These are phyloP conservation scores for Apistogramma diplotaenia DNA, from an alignment of 2,113 vertebrate species.

Conservation along the genomic window DNA sequence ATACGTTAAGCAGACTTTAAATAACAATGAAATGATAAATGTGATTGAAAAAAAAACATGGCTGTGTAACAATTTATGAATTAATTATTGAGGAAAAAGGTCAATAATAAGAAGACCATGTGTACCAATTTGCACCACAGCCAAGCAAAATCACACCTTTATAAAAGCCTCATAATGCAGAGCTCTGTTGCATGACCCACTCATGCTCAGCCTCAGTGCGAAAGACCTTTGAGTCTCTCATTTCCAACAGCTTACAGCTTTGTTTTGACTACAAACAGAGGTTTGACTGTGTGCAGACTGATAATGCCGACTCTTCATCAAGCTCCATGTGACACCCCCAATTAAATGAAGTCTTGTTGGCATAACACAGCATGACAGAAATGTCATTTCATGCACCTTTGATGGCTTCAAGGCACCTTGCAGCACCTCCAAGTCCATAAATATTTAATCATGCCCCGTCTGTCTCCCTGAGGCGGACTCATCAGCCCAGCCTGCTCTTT, in stretches of 20 bases:
- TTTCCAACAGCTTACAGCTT: slow-evolving; percentile 11
- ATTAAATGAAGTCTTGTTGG: slow-evolving; percentile 23
- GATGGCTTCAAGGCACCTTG: neutral
- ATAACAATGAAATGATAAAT: too few relatives aligned
- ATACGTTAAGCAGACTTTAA: too few relatives aligned
- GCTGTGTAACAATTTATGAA: too few relatives aligned
- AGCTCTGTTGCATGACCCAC: neutral
- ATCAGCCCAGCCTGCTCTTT: neutral
- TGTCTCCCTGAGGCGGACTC: neutral
- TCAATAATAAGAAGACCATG: neutral
- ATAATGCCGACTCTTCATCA: slow-evolving; percentile 31
- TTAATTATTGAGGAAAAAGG: neutral
- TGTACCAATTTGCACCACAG: neutral
- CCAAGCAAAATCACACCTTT: neutral
- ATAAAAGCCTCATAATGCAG: neutral
- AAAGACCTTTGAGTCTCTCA: neutral
- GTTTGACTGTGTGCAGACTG: neutral
- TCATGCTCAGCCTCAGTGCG: neutral
- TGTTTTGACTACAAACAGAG: slow-evolving; percentile 41
- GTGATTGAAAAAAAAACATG: too few relatives aligned
- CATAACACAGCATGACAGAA: slow-evolving; percentile 3
- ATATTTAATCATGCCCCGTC: neutral
- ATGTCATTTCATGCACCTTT: neutral
- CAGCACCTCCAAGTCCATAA: neutral
- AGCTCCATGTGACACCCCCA: slow-evolving; percentile 5